Percentiles rank a stretch among this genome's conserved stretches.
phyloP scores from a whole-genome alignment of 92 coral and sea anemone genomes.

The Phymanthus crucifer region DNA sequence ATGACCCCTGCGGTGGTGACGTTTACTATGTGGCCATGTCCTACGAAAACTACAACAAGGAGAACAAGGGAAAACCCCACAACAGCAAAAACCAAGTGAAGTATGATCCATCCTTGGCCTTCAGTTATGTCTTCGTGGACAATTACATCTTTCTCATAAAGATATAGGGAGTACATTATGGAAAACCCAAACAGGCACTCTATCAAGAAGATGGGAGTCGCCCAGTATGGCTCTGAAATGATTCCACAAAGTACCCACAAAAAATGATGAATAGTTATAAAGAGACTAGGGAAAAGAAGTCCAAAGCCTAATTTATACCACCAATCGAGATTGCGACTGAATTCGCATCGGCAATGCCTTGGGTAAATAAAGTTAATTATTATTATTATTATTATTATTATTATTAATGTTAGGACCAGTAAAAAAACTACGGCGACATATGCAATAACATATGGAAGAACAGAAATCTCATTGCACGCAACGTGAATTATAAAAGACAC shows the following conservation, averaged over 20 bases:
- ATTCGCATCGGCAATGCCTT: too few relatives aligned
- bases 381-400: background rate
- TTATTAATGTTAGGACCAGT: background rate
- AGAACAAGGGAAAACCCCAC: background rate
- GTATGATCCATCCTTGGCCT: background rate
- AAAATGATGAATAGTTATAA: slow-evolving; percentile 25
- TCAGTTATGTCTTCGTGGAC: background rate
- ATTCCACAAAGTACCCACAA: slow-evolving; percentile 24
- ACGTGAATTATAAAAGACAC: background rate
- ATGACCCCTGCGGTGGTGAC: background rate
- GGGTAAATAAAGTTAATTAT: too few relatives aligned
- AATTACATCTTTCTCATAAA: slow-evolving; percentile 5
- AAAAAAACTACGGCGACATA: background rate
- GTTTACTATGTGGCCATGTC: background rate
- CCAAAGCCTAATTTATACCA: background rate
- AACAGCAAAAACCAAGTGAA: background rate
- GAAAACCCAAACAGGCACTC: background rate
- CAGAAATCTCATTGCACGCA: background rate
- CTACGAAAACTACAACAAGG: background rate
- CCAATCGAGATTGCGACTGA: too few relatives aligned
- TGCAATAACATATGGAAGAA: background rate
- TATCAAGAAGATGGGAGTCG: background rate
- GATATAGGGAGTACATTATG: background rate
- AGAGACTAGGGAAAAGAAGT: slow-evolving; percentile 32
- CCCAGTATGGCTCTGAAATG: slow-evolving; percentile 5